phyloP scores from a whole-genome alignment of 2,797 vertebrate genomes.

The Sciaenops ocellatus region DNA sequence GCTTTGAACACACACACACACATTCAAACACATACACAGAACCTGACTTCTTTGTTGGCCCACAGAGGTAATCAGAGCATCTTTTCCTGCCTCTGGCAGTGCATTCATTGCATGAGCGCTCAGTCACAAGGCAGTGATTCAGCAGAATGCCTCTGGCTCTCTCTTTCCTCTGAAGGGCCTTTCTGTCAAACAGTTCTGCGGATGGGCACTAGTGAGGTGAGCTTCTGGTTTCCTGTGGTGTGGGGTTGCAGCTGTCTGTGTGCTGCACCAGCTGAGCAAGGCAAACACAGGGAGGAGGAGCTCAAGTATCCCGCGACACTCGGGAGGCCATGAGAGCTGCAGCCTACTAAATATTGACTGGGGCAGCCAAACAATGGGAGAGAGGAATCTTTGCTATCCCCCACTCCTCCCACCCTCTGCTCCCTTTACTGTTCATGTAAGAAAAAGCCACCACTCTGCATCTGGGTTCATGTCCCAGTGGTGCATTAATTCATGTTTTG shows the following conservation, averaged over 20 bases:
- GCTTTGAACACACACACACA: conserved; percentile 5
- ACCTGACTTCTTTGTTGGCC: conserved; percentile 66
- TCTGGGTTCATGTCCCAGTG: conserved; percentile 45
- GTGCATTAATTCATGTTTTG: conserved; percentile 57
- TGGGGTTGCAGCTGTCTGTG: conserved; percentile 84
- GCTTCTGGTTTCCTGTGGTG: conserved; percentile 80
- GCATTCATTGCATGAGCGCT: conserved; percentile 70
- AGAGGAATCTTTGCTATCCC: conserved; percentile 53
- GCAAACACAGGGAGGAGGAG: conserved; percentile 73
- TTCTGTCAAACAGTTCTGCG: conserved; percentile 69
- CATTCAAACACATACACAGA: not conserved
- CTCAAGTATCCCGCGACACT: conserved; percentile 70
- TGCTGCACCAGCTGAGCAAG: conserved; percentile 76
- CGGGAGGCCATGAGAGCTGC: conserved; percentile 58
- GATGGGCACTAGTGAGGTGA: conserved; percentile 74
- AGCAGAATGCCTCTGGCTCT: conserved; percentile 81
- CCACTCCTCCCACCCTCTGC: not conserved
- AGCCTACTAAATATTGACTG: conserved; percentile 66
- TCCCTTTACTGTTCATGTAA: conserved; percentile 12
- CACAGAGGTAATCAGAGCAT: conserved; percentile 76
- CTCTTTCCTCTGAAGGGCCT: conserved; percentile 71
- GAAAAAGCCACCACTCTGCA: conserved; percentile 39
- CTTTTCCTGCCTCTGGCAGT: conserved; percentile 71
- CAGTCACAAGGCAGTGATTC: conserved; percentile 82
- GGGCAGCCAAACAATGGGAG: conserved; percentile 66